Evolutionary conservation across 1,140 invertebrate species (phyloP).

Genomic region (Drosophila hydei): DNA sequence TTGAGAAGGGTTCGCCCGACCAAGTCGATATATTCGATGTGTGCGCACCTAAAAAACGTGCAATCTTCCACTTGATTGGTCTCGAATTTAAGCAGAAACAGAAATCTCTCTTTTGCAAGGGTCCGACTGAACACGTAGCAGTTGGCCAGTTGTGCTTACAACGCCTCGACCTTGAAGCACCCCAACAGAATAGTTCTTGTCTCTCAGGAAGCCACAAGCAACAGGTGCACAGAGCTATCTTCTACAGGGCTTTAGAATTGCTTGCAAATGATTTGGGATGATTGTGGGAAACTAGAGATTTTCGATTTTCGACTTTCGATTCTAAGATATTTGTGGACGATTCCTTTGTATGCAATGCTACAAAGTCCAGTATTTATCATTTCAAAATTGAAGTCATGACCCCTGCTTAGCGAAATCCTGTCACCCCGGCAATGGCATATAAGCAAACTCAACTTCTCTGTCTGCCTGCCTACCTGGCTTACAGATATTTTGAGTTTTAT

Average conservation of each 20-base stretch:
- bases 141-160: slow-evolving; percentile 53
- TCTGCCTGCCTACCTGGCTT: slow-evolving; percentile 5
- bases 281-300: slow-evolving; percentile 57
- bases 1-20: slow-evolving; percentile 71
- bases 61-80: slow-evolving; percentile 81
- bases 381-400: slow-evolving; percentile 66
- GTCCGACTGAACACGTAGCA: slow-evolving; percentile 33
- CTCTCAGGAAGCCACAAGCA: slow-evolving; percentile 22
- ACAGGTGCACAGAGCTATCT: slow-evolving; percentile 50
- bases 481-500: slow-evolving; percentile 23
- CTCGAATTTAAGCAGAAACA: slow-evolving; percentile 43
- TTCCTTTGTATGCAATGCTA: not conserved
- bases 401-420: slow-evolving; percentile 33
- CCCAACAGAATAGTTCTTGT: slow-evolving; percentile 68
- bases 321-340: slow-evolving; percentile 26
- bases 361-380: slow-evolving; percentile 28
- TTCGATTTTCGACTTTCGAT: not conserved
- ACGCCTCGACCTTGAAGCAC: slow-evolving; percentile 54
- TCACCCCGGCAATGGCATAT: slow-evolving; percentile 50
- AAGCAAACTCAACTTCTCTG: slow-evolving; percentile 9
- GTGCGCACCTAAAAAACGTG: slow-evolving; percentile 63
- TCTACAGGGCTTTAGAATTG: slow-evolving; percentile 15
- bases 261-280: not conserved
- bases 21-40: slow-evolving; percentile 48
- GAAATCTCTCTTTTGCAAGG: slow-evolving; percentile 21